These are phyloP conservation scores for Speoplatyrhinus poulsoni DNA, from an alignment of 2,113 vertebrate species.

Conservation along the genomic window DNA sequence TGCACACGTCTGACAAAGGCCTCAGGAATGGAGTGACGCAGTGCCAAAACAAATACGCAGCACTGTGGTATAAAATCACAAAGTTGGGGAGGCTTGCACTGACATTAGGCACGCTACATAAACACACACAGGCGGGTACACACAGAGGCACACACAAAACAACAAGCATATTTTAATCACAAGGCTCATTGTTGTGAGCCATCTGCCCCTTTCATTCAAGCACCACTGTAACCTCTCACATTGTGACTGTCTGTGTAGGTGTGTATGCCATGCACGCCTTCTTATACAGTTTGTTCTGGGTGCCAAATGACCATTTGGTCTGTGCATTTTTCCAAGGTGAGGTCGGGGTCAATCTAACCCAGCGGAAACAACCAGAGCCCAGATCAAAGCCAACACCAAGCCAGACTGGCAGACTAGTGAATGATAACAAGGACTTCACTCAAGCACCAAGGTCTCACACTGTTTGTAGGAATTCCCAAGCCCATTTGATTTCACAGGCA, in stretches of 20 bases:
- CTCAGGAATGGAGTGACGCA: neutral
- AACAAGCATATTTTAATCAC: constrained; percentile 59
- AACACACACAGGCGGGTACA: constrained; percentile 5
- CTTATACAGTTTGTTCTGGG: constrained; percentile 53
- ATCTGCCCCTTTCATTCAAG: constrained; percentile 71
- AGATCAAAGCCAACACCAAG: constrained; percentile 46
- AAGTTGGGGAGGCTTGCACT: constrained; percentile 31
- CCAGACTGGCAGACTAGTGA: constrained; percentile 39
- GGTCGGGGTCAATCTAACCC: constrained; percentile 65
- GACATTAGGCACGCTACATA: constrained; percentile 24
- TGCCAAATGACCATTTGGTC: constrained; percentile 69
- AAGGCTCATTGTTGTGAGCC: constrained; percentile 55
- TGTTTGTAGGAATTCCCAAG: neutral
- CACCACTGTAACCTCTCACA: constrained; percentile 67
- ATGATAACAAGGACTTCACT: constrained; percentile 56
- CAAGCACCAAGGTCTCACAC: neutral
- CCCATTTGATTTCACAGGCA: too few relatives aligned
- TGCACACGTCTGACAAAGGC: constrained; percentile 34
- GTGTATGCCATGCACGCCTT: constrained; percentile 39
- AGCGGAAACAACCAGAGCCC: constrained; percentile 64
- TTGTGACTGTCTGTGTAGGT: constrained; percentile 8
- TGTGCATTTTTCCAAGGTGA: constrained; percentile 66
- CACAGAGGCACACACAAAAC: constrained; percentile 23
- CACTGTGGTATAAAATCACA: constrained; percentile 25
- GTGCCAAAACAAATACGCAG: constrained; percentile 38